Base-by-base conservation (phyloP, 1,140 invertebrate species). In the Helicoverpa zea region DNA sequence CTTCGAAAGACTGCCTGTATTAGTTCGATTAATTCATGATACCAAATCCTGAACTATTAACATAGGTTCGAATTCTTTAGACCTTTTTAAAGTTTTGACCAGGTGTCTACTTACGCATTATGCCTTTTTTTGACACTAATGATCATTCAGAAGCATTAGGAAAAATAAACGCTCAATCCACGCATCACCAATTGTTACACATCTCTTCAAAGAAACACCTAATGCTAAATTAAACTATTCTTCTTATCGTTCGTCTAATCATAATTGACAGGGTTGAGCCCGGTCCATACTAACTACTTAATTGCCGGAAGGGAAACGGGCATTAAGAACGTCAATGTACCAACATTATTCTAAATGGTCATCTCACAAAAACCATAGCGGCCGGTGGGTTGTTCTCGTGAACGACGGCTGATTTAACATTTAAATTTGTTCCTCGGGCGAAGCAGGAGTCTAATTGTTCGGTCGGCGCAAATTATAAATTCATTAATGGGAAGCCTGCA, bases 401-500 rank as follows among this genome's bases (percentile, higher is more conserved):
- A 86, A 87, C 80, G 85, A 84, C 81, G 66, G 78, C 77, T 82
- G 89, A 83, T 87, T 87, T 85, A 86, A 87, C 83, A 87, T 88
- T 89, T 87, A 88, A 86, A 87, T 87, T 85, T 79, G 75, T 61
- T 80, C 86, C 87, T 23, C 63, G 43, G 87, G 85, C 87, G 77
- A 87, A 79, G 79, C 83, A 77, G 83, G 86, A 80, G 73, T 85
- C 85, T 90, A 89, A 89, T 89, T 89, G 88, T 86, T 85, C 81
- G 84, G 79, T 63, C 83, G 85, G 83, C 81, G 87, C 89, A 89
- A 90, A 91, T 91, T 91, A 91, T 89, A 90, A 90, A 89, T 89
- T 90, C 88, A 89, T 90, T 90, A 87, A 86, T 77, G 74, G 81
- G 78, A 79, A 81, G 54, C 66, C 12, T 11, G 23, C 16, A 78